These are phyloP conservation scores for Vidua macroura DNA, from an alignment of 2,113 vertebrate genomes.

Conservation along the genomic window DNA sequence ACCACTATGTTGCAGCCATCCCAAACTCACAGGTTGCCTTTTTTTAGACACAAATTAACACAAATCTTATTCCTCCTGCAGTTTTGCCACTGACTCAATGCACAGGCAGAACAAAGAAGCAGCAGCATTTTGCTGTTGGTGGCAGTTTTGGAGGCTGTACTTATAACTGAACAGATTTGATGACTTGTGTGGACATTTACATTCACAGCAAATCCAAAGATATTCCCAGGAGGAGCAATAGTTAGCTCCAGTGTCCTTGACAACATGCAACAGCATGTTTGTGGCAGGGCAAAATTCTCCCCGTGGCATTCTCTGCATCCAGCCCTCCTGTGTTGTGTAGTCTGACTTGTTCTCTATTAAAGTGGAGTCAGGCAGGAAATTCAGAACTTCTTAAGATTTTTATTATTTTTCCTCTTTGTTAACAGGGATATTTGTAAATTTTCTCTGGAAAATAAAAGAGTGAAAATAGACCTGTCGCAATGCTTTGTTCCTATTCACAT, in stretches of 20 bases:
- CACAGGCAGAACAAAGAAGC: not conserved
- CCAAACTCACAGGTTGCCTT: not conserved
- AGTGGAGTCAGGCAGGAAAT: not conserved
- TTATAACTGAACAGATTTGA: not conserved
- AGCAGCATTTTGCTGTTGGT: not conserved
- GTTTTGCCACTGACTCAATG: not conserved
- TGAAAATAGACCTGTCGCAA: not conserved
- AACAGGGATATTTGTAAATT: not conserved
- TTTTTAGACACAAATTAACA: not conserved
- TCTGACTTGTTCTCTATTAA: not conserved
- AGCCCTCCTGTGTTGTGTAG: not conserved
- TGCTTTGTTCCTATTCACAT: not conserved
- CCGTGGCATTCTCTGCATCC: conserved; percentile 5
- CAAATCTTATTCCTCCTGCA: not conserved
- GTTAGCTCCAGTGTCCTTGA: conserved; percentile 19
- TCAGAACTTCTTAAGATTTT: not conserved
- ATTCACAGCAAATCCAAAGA: not conserved
- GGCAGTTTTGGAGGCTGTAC: not conserved
- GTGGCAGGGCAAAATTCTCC: not conserved
- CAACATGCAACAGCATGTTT: not conserved
- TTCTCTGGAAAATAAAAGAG: not conserved
- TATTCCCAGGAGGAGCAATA: not conserved
- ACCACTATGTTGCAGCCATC: not conserved
- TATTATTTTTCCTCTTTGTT: not conserved
- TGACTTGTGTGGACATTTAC: not conserved